Evolutionary conservation across 2,113 vertebrate genomes (phyloP), one percentile per base, ranked within the genome.

Genomic region (Dicentrarchus labrax): DNA sequence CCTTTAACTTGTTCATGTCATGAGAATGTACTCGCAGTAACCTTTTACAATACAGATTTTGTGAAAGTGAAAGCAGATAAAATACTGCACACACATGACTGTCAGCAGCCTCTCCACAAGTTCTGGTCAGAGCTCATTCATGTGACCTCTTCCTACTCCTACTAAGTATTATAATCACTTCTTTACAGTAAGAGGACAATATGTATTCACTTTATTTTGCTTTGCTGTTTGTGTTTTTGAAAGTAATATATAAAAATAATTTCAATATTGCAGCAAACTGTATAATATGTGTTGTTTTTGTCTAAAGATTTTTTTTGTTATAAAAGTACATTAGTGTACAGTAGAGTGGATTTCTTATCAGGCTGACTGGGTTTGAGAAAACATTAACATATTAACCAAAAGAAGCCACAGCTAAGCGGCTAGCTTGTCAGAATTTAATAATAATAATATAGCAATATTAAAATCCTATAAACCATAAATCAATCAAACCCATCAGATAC

Each of bases 71-170:
- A 74, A 43, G 22, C 48, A 51, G 43, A 67, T 3, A 67, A 73
- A 60, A 80, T 16, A 12, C 15, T 13, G 50, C 47, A 69, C 5
- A 53, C 80, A 67, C 81, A 85, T 88, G 88, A 88, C 87, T 78
- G 56, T 84, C 87, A 89, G 90, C 74, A 88, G 85, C 67, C 54
- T 66, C 68, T 59, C n/a, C 54, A 9, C 66, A 45, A 7, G 47
- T n/a, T 69, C 62, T 43, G 36, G 36, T 75, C 53, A 60, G 64
- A 76, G 66, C 64, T 36, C 43, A 16, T 53, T 84, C 85, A 90
- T 85, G 83, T 89, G 89, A 92, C 76, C 48, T 11, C 11, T 5
- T 47, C 17, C 36, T 76, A 64, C 59, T 69, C 3, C 15, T 30
- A 30, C 4, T 30, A 38, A 62, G 48, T 19, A 16, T 6, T 21